Evolutionary conservation across 2,888 invertebrate species (phyloP), one percentile per base, ranked within the genome.

Genomic region (Acholoe squamosa): DNA sequence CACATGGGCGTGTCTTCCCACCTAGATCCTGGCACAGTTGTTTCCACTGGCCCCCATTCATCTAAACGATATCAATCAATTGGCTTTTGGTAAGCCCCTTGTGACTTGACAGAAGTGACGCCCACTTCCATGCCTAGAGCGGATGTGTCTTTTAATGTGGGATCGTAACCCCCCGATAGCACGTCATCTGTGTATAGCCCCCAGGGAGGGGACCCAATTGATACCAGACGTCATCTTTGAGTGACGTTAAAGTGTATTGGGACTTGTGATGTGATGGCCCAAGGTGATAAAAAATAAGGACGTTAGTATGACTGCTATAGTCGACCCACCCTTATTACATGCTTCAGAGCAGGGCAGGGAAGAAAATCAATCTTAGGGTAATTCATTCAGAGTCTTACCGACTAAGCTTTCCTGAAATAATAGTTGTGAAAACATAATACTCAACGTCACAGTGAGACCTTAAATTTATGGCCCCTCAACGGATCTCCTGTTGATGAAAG

Each of bases 51-150:
- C 61, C 61, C n/a, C 5, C 22, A n/a, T 61, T 61, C n/a, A 3
- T 61, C 61, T 61, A 61, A 61, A 61, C 5, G 61, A 61, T 61
- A 19, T 61, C 61, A 61, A 61, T 61, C 61, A n/a, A 61, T 61
- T 1, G 43, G 43, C 61, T n/a, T 61, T 61, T 61, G 61, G 5
- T 61, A 12, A 3, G 61, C 19, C 22, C 22, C 22, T 3, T 61
- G 61, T n/a, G 61, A 19, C n/a, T 61, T 61, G 61, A 61, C 61
- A 61, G 61, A 61, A 61, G 61, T 61, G 61, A 61, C 61, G n/a
- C 61, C n/a, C 61, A n/a, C 61, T n/a, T 61, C 61, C 1, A n/a
- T n/a, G 61, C 22, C n/a, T 61, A 43, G 3, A n/a, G 19, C n/a
- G 61, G 61, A n/a, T 19, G n/a, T n/a, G n/a, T 61, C 61, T 61